Conservation (phyloP, 2,888 invertebrate genomes). For the Meandrusa payeni region DNA sequence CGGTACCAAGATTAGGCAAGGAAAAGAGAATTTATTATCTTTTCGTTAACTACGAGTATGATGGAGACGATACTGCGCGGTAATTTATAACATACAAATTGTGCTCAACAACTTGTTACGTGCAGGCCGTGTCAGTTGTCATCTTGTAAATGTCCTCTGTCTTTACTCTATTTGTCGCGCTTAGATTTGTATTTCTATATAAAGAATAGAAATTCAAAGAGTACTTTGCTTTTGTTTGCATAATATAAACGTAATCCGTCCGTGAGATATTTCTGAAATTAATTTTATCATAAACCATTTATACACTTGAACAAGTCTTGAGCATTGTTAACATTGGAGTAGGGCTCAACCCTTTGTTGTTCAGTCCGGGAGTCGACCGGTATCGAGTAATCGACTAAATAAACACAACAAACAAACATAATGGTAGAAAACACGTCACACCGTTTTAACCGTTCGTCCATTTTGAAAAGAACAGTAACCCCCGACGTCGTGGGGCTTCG, state of each 20-base stretch:
- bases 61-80: no score
- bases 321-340: conserved; percentile 35
- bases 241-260: conserved; percentile 8
- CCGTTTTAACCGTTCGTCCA: conserved; percentile 53
- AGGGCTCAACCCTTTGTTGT: conserved; percentile 44
- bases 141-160: no score
- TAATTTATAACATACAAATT: no score
- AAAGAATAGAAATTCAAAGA: no score
- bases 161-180: no score
- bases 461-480: conserved; percentile 36
- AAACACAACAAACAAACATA: conserved; percentile 30
- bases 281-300: conserved; percentile 30
- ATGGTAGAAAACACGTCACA: conserved; percentile 44
- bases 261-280: conserved; percentile 23
- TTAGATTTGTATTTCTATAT: no score
- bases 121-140: no score
- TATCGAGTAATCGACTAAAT: conserved; percentile 32
- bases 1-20: no score
- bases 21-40: no score
- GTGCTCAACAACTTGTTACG: no score
- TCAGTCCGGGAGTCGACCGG: conserved; percentile 45
- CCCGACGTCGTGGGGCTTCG: conserved; percentile 32
- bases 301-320: conserved; percentile 43
- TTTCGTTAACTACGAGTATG: no score
- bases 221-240: conserved; percentile 13